These are phyloP conservation scores for Chitala chitala DNA, from an alignment of 2,113 vertebrate species.

Conservation along the genomic window DNA sequence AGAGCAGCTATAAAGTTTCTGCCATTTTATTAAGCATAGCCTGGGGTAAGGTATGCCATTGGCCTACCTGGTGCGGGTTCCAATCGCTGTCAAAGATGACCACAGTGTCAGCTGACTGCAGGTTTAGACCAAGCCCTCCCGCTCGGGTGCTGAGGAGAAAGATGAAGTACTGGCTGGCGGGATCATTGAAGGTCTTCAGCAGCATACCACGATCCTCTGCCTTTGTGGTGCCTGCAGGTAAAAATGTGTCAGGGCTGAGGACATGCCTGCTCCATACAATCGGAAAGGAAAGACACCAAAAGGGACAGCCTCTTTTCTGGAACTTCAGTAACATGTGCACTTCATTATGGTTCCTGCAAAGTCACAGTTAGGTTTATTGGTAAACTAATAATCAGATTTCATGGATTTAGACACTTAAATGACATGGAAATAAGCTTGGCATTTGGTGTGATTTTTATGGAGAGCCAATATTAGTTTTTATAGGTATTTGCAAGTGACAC, in stretches of 20 bases:
- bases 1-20: no score
- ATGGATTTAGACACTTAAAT: no score
- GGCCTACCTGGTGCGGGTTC: conserved; percentile 89
- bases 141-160: conserved; percentile 92
- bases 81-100: conserved; percentile 97
- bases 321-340: not conserved
- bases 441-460: no score
- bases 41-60: not conserved
- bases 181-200: conserved; percentile 91
- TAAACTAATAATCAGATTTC: no score
- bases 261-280: not conserved
- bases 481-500: no score
- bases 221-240: conserved; percentile 80
- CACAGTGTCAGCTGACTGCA: conserved; percentile 91
- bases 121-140: conserved; percentile 85
- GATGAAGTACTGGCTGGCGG: conserved; percentile 83
- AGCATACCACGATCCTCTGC: conserved; percentile 92
- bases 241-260: not conserved
- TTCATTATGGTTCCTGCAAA: not conserved
- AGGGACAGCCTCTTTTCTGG: not conserved
- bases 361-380: no score
- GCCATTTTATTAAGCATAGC: no score
- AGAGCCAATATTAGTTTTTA: no score
- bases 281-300: not conserved
- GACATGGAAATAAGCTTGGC: no score